Conservation (phyloP, 2,113 vertebrate genomes). For the Neofelis nebulosa region DNA sequence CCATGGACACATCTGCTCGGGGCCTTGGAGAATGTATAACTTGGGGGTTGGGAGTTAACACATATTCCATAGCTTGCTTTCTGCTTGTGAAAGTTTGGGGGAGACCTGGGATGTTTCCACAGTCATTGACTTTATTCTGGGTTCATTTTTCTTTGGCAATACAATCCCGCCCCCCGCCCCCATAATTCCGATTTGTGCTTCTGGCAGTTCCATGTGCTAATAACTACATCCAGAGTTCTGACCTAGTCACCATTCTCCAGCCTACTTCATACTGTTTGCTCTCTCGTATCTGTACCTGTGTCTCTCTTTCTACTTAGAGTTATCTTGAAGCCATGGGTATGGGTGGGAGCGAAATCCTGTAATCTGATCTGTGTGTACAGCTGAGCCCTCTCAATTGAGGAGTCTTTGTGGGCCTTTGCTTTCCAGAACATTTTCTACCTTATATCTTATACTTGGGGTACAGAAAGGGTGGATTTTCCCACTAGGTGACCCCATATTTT, state of each 20-base stretch:
- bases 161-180: background rate
- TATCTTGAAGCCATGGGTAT: background rate
- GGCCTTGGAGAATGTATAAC: background rate
- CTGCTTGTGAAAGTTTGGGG: background rate
- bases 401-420: background rate
- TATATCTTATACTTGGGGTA: background rate
- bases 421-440: background rate
- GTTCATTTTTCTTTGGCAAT: background rate
- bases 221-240: background rate
- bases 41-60: background rate
- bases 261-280: background rate
- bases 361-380: background rate
- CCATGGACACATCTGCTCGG: background rate
- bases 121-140: background rate
- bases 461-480: background rate
- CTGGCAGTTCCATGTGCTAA: background rate
- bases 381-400: background rate
- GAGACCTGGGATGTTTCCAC: background rate
- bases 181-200: background rate
- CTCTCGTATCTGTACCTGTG: background rate
- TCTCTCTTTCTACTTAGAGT: background rate
- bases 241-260: background rate
- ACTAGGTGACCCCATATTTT: background rate
- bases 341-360: background rate
- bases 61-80: background rate